Conservation (phyloP, 1,140 invertebrate genomes). For the Penaeus chinensis region DNA sequence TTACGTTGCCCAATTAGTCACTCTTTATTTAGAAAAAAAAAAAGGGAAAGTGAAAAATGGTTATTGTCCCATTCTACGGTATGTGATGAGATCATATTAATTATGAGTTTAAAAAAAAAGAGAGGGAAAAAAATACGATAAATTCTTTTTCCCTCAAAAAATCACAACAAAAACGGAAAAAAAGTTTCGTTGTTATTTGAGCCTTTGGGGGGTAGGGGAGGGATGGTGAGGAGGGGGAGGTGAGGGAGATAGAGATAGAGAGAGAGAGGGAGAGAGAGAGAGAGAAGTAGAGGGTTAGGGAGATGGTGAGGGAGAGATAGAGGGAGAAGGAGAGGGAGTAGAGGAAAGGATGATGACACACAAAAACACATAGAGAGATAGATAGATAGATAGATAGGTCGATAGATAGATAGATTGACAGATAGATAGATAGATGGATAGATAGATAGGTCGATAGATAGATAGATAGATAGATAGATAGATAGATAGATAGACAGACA, state of each 20-base stretch:
- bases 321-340: background rate
- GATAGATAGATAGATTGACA: no score
- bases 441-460: no score
- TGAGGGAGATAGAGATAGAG: background rate
- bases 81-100: background rate
- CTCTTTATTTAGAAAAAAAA: background rate
- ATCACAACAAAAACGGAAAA: background rate
- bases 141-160: background rate
- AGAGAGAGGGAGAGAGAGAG: slow-evolving; percentile 20
- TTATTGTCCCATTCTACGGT: background rate
- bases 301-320: background rate
- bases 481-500: background rate
- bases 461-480: background rate
- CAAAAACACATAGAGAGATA: background rate
- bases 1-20: background rate
- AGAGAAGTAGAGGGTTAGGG: slow-evolving; percentile 18
- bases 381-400: background rate
- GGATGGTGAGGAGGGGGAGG: background rate
- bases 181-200: background rate
- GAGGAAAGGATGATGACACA: background rate
- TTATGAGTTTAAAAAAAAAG: no score
- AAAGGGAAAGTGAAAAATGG: background rate
- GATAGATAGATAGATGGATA: no score
- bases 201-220: background rate
- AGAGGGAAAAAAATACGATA: no score